Evolutionary conservation across 2,797 vertebrate genomes (phyloP).

Genomic region (Brachymystax lenok): DNA sequence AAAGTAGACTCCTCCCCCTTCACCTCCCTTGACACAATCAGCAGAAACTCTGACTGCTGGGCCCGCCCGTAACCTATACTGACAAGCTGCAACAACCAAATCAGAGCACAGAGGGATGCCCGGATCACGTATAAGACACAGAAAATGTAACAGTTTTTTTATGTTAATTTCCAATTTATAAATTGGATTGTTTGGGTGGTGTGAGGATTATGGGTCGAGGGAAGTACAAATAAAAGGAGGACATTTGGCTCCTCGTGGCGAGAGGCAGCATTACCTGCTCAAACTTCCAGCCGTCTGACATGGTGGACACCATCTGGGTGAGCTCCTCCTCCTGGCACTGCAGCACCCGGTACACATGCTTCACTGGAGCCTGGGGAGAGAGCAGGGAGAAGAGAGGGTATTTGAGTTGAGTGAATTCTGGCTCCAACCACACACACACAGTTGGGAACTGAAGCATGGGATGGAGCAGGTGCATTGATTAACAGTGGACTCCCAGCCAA

Average conservation of each 20-base stretch:
- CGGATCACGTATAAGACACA: constrained; percentile 59
- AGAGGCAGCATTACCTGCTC: constrained; percentile 77
- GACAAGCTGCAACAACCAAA: constrained; percentile 94
- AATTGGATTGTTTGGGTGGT: constrained; percentile 57
- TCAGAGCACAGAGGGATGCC: constrained; percentile 82
- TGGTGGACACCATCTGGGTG: constrained; percentile 90
- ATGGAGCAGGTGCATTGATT: not conserved
- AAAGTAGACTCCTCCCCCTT: constrained; percentile 90
- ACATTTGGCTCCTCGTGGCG: not conserved
- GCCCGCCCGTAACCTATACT: constrained; percentile 93
- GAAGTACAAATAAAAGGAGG: constrained; percentile 57
- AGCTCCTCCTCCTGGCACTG: constrained; percentile 93
- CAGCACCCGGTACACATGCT: constrained; percentile 96
- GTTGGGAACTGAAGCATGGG: not conserved
- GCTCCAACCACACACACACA: not conserved
- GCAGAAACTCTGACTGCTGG: constrained; percentile 96
- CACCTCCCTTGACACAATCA: constrained; percentile 95
- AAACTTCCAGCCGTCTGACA: constrained; percentile 90
- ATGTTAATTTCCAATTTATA: constrained; percentile 15
- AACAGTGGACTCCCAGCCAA: not conserved
- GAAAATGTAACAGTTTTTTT: constrained; percentile 47
- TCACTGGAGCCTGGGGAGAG: constrained; percentile 84
- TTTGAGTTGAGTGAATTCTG: not conserved
- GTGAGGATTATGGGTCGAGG: constrained; percentile 61
- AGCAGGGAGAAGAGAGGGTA: not conserved